Conservation (phyloP, 1,140 invertebrate species). For the Hylaeus anthracinus region DNA sequence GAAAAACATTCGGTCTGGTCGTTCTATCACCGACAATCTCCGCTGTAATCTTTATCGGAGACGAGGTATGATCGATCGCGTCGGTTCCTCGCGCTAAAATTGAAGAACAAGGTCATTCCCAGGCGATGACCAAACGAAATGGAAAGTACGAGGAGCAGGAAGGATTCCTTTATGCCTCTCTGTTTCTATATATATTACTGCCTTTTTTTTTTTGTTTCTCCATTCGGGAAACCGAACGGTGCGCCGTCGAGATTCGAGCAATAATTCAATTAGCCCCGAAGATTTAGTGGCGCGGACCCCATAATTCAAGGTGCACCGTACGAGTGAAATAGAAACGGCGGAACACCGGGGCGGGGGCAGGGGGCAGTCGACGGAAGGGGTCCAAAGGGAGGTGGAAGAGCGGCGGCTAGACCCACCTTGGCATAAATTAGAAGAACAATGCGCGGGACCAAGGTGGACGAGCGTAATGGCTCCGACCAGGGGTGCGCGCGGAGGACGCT, state of each 20-base stretch:
- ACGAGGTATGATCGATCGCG: not conserved
- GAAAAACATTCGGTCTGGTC: too few relatives aligned
- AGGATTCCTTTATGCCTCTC: constrained; percentile 5
- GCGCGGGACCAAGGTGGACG: constrained; percentile 64
- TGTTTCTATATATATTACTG: not conserved
- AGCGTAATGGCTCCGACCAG: constrained; percentile 56
- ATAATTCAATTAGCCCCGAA: constrained; percentile 76
- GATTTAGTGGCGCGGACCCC: constrained; percentile 72
- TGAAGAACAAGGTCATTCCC: constrained; percentile 39
- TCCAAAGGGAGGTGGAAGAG: constrained; percentile 9
- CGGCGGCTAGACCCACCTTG: constrained; percentile 58
- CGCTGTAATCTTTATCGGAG: not conserved
- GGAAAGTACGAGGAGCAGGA: constrained; percentile 21
- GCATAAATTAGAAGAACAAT: constrained; percentile 78
- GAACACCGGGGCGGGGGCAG: constrained; percentile 38
- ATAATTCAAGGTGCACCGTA: constrained; percentile 72
- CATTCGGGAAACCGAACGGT: constrained; percentile 57
- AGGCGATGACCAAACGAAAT: constrained; percentile 24
- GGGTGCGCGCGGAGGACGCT: constrained; percentile 47
- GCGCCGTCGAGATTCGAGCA: constrained; percentile 63
- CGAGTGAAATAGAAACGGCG: constrained; percentile 57
- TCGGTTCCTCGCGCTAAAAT: not conserved
- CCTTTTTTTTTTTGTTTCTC: constrained; percentile 25
- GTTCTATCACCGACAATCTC: too few relatives aligned
- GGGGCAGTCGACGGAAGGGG: not conserved